Evolutionary conservation across 64 coral and sea anemone genomes (phyloP), one percentile per base, ranked within the genome.

Genomic region (Montipora foliosa): DNA sequence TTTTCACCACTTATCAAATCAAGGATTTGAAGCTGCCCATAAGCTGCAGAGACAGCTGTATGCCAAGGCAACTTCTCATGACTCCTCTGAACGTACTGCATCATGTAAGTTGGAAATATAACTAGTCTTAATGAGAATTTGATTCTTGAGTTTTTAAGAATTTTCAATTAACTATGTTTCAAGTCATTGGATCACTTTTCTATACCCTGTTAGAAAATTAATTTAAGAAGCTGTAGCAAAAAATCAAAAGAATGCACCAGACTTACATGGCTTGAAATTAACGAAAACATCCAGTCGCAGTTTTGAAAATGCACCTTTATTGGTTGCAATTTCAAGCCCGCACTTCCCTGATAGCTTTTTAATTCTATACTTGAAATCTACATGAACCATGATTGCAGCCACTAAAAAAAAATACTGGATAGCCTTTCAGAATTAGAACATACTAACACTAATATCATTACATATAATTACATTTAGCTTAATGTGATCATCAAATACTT

Each of bases 31-130:
- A 67, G 47, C 69, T 14, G 67, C 87, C 73, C 87, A 55, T 67
- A 67, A 59, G 37, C 52, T 88, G 44, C 69, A 89, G 58, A 60
- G 87, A 16, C 87, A 78, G 25, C 15, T 89, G 51, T 89, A 89
- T 66, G 74, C 87, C 13, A 76, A 55, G 17, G 87, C 87, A 15
- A 76, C 87, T 16, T 77, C 71, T 20, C 73, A 75, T 88, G 86
- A 88, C n/a, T 50, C 47, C 16, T 49, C 13, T 88, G 67, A 48
- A 9, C 44, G 45, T 20, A 76, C 67, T 48, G 68, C 86, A 19
- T 76, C 86, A 70, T 55, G 86, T 88, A n/a, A 25, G 86, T 88
- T 29, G 46, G 50, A 50, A 48, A 82, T n/a, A 50, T 53, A 37
- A 67, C 22, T 62, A 24, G 20, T 62, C 0, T 45, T 62, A 8